phyloP scores from a whole-genome alignment of 2,797 vertebrate genomes.

The Macropus fuliginosus region DNA sequence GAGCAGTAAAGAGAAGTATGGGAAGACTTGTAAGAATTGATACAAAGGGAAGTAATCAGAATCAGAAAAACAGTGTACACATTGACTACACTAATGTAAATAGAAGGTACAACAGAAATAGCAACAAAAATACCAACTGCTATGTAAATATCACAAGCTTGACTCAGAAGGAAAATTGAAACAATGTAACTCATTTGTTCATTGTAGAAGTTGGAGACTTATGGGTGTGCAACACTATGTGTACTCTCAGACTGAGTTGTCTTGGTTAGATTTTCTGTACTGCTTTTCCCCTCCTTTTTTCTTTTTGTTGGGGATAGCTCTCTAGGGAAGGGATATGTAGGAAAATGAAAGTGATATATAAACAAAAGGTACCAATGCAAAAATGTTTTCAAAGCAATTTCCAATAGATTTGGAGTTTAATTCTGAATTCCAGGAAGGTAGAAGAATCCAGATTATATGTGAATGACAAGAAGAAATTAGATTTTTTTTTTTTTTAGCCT shows the following conservation, averaged over 20 bases:
- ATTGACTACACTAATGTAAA: not conserved
- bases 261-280: not conserved
- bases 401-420: constrained; percentile 2
- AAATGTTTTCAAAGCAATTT: not conserved
- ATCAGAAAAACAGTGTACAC: not conserved
- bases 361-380: not conserved
- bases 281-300: not conserved
- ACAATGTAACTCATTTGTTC: not conserved
- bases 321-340: not conserved
- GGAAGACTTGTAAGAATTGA: not conserved
- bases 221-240: not conserved
- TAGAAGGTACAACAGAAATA: not conserved
- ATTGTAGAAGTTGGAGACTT: not conserved
- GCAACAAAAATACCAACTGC: not conserved
- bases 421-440: constrained; percentile 30
- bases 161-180: not conserved
- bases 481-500: not conserved
- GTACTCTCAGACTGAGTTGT: not conserved
- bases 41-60: not conserved
- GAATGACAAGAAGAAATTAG: constrained; percentile 25
- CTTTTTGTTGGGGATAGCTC: not conserved
- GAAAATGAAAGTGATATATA: not conserved
- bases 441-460: not conserved
- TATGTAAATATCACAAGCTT: not conserved
- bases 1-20: not conserved